Base-by-base conservation (phyloP, 1,140 invertebrate genomes). In the Armadillidium nasatum region DNA sequence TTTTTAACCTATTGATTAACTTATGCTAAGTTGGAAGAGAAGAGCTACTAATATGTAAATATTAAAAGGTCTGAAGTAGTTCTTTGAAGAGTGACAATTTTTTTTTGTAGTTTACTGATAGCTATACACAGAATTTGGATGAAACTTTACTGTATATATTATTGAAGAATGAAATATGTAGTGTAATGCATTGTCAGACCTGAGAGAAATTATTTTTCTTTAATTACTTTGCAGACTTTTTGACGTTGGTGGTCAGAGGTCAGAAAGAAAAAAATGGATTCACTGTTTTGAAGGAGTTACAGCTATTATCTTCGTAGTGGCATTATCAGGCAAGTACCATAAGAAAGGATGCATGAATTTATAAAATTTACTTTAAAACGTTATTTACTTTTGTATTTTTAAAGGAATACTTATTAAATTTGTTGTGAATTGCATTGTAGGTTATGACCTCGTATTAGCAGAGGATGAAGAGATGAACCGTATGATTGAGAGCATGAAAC, bases 211-310 rank as follows among this genome's bases (percentile, higher is more conserved):
- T 60, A 19, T 60, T 60, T 60, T 60, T 7, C 1, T 60, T 60
- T 60, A 60, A 13, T 60, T 60, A 60, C 50, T 74, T 86, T 88
- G 0, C 81, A 92, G 91, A 87, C 92, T 96, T 88, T 95, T 96
- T 85, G 94, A 96, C 86, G 94, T 96, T 75, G 94, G 94, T 80
- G 94, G 94, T 76, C 94, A 96, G 85, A 86, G 95, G 82, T 96
- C 94, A n/a, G 95, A 97, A 85, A 87, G 95, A 76, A 97, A 97
- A 85, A 97, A 97, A 84, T 97, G 95, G 95, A 97, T 97, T 83
- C 95, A 97, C 84, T 97, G 95, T 87, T 97, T 97, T 84, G 95
- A 97, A 86, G 94, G 93, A 73, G 95, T 97, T 1, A 96, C 94
- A 7, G 94, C 95, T 70, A 97, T 94, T 78, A 97, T 98, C 81